phyloP scores from a whole-genome alignment of 2,113 vertebrate genomes.

The Gnathonemus echidnorhynchus region DNA sequence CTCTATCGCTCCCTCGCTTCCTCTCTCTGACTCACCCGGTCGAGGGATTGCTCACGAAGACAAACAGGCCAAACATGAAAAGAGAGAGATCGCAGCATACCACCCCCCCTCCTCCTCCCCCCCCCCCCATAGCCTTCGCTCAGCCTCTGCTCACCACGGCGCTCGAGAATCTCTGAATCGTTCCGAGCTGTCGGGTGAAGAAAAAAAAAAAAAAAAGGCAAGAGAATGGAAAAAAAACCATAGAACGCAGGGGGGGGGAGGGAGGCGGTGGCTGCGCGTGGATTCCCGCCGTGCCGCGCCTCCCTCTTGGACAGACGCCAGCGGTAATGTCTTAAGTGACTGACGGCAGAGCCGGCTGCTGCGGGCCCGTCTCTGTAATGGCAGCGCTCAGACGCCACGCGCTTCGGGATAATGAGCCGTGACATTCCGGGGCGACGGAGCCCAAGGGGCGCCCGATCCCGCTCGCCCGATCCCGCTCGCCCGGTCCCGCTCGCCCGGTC shows the following conservation, averaged over 20 bases:
- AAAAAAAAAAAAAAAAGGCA: background rate
- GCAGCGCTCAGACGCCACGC: background rate
- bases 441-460: background rate
- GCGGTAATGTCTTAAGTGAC: slow-evolving; percentile 18
- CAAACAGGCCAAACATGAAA: slow-evolving; percentile 2
- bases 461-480: too few relatives aligned
- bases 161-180: slow-evolving; percentile 2
- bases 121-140: background rate
- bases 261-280: background rate
- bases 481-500: background rate
- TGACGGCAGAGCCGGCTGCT: slow-evolving; percentile 2
- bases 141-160: background rate
- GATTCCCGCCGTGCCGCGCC: background rate
- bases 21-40: background rate
- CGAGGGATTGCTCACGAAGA: background rate
- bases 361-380: slow-evolving; percentile 11
- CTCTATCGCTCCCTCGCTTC: background rate
- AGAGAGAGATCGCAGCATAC: background rate
- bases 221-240: background rate
- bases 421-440: background rate
- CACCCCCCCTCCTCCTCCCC: background rate
- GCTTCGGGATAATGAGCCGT: slow-evolving; percentile 9
- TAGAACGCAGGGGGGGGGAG: background rate
- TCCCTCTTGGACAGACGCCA: slow-evolving; percentile 3
- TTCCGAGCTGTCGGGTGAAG: background rate